A percentile compares a stretch with the other conserved stretches of the same genome.
Conservation (phyloP, 2,797 vertebrate species). For the Rhincodon typus region DNA sequence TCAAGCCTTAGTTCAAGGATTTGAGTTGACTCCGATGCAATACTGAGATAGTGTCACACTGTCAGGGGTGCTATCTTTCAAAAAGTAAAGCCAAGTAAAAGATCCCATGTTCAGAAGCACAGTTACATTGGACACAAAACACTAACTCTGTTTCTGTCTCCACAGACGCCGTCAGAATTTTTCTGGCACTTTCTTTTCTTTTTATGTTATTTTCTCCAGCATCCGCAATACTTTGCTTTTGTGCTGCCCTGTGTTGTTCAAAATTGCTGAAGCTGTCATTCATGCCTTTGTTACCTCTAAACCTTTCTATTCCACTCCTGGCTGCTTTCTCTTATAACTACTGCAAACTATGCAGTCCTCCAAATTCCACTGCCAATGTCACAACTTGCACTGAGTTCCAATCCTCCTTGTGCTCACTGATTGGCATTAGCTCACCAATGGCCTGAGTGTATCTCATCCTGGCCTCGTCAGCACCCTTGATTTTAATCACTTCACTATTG, state of each 20-base stretch:
- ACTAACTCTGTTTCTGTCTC: too few species aligned
- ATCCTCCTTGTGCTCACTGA: neutral
- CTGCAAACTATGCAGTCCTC: neutral
- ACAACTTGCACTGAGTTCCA: neutral
- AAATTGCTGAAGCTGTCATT: neutral
- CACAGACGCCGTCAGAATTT: too few species aligned
- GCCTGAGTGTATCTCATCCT: too few species aligned
- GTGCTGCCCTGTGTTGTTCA: neutral
- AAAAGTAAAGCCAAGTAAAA: neutral
- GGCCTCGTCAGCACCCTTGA: too few species aligned
- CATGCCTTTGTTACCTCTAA: neutral
- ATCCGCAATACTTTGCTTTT: too few species aligned
- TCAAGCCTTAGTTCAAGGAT: neutral
- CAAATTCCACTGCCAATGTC: neutral
- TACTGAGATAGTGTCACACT: neutral
- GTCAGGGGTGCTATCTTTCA: neutral
- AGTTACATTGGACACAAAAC: too few species aligned
- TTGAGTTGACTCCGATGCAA: neutral
- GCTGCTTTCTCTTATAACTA: too few species aligned
- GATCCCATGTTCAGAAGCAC: neutral
- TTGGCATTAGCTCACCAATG: too few species aligned
- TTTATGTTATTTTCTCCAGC: too few species aligned
- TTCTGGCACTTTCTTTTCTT: too few species aligned
- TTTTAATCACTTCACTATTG: too few species aligned
- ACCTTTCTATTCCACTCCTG: neutral